A percentile compares a stretch with the other conserved stretches of the same genome.
Conservation (phyloP, 1,140 invertebrate species). For the Panagrolaimus sp. region DNA sequence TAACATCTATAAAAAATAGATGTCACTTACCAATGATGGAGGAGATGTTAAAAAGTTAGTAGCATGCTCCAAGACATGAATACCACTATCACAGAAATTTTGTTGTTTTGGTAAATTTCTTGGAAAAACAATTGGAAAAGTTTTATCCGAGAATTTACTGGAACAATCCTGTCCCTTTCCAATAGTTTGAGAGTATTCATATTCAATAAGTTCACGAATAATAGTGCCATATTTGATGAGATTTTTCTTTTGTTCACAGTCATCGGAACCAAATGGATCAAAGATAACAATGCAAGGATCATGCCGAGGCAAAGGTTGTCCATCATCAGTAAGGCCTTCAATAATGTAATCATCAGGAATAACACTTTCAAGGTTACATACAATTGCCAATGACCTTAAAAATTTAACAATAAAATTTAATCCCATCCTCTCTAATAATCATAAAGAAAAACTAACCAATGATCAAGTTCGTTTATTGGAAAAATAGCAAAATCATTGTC, state of each 20-base stretch:
- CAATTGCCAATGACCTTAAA: neutral
- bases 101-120: neutral
- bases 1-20: neutral
- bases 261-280: slow-evolving; percentile 6
- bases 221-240: neutral
- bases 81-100: slow-evolving; percentile 6
- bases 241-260: neutral
- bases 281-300: neutral
- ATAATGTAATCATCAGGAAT: slow-evolving; percentile 3
- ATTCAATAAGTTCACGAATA: slow-evolving; percentile 11
- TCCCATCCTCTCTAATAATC: too few relatives aligned
- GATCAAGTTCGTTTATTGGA: slow-evolving; percentile 9
- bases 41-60: neutral
- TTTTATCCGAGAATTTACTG: slow-evolving; percentile 1
- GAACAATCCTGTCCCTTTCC: slow-evolving; percentile 1
- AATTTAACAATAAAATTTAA: too few relatives aligned
- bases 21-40: neutral
- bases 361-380: neutral
- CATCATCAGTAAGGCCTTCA: slow-evolving; percentile 10
- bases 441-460: neutral
- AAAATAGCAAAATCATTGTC: slow-evolving; percentile 12
- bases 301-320: slow-evolving; percentile 2
- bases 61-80: slow-evolving; percentile 1
- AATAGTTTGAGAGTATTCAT: neutral
- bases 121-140: slow-evolving; percentile 4